Percentiles rank a stretch among this genome's conserved stretches.
Conservation (phyloP, 2,797 vertebrate genomes). For the Acanthiza pusilla region DNA sequence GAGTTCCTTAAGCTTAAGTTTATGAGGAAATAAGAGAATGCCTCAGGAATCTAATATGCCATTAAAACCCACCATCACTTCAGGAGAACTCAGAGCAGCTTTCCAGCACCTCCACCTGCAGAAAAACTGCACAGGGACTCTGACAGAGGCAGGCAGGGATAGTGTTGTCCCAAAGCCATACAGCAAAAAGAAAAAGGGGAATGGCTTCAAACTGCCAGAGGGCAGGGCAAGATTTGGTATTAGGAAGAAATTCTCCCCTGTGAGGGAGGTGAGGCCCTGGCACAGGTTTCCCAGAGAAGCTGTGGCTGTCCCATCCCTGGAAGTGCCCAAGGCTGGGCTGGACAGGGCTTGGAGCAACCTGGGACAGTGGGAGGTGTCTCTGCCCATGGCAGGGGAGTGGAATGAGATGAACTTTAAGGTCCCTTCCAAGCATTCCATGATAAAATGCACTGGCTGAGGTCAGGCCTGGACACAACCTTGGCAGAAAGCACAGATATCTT, state of each 20-base stretch:
- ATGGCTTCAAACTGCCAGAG: background rate
- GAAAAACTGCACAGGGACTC: background rate
- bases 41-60: background rate
- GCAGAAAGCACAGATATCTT: background rate
- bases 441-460: background rate
- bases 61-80: background rate
- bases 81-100: background rate
- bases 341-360: background rate
- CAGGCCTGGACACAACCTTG: background rate
- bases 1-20: background rate
- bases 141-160: background rate
- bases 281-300: background rate
- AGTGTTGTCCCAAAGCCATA: background rate
- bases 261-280: background rate
- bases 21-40: background rate
- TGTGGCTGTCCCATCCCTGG: background rate
- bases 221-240: background rate
- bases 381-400: accelerated
- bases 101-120: background rate
- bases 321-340: background rate
- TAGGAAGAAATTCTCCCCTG: background rate
- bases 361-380: background rate
- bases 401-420: background rate
- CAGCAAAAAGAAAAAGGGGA: background rate
- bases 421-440: background rate